phyloP scores from a whole-genome alignment of 1,140 invertebrate species.

The Phymastichus coffea region DNA sequence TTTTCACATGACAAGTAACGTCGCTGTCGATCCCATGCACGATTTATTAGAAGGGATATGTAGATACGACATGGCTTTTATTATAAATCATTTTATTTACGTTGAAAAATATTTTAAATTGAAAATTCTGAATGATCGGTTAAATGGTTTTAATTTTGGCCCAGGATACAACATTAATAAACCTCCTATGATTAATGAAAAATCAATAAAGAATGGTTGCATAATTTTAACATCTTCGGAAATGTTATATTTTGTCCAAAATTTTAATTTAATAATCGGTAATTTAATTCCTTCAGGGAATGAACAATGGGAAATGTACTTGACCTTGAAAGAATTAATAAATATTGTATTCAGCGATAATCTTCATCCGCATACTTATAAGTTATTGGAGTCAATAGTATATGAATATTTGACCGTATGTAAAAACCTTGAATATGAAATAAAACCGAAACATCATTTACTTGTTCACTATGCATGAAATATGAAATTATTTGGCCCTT shows the following conservation, averaged over 20 bases:
- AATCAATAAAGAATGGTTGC: no score
- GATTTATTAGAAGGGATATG: no score
- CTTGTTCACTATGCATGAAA: slow-evolving; percentile 20
- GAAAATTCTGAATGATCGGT: slow-evolving; percentile 12
- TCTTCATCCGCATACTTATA: neutral
- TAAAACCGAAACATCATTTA: slow-evolving; percentile 28
- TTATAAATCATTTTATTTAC: slow-evolving; percentile 22
- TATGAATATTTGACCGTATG: no score
- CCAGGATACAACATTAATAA: slow-evolving; percentile 16
- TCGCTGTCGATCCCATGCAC: slow-evolving; percentile 22
- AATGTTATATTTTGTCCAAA: slow-evolving; percentile 18
- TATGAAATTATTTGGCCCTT: slow-evolving; percentile 19
- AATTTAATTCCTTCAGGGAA: slow-evolving; percentile 2
- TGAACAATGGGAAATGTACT: slow-evolving; percentile 19
- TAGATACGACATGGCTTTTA: slow-evolving; percentile 12
- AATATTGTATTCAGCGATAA: slow-evolving; percentile 16
- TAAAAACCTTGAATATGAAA: slow-evolving; percentile 7
- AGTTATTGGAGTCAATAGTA: neutral
- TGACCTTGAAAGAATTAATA: slow-evolving; percentile 15
- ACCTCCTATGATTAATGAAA: slow-evolving; percentile 16
- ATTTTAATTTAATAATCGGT: slow-evolving; percentile 27
- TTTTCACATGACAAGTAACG: slow-evolving; percentile 14
- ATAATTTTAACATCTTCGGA: slow-evolving; percentile 22
- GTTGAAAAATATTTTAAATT: slow-evolving; percentile 18
- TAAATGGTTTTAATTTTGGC: slow-evolving; percentile 15